phyloP scores from a whole-genome alignment of 2,888 invertebrate species.

The Nipponacmea schrenckii region DNA sequence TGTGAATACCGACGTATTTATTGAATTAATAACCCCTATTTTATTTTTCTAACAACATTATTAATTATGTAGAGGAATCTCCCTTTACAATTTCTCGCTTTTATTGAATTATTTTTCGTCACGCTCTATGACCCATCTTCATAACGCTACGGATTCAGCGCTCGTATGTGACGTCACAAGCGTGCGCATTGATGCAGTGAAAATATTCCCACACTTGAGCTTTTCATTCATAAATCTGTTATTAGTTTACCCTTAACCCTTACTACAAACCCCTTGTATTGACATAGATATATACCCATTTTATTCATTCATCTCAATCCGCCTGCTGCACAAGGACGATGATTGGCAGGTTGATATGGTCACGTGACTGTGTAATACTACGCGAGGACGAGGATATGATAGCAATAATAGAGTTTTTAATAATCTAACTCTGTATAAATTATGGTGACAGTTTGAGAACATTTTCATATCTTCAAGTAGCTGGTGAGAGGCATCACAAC shows the following conservation, averaged over 20 bases:
- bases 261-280: neutral
- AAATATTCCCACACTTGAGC: neutral
- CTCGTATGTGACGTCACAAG: neutral
- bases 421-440: too few species aligned
- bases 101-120: neutral
- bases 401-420: too few species aligned
- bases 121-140: neutral
- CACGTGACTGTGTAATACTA: too few species aligned
- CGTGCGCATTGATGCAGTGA: neutral
- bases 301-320: too few species aligned
- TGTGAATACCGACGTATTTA: too few species aligned
- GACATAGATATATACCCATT: neutral
- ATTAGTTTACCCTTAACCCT: neutral
- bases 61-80: constrained; percentile 1
- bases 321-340: too few species aligned
- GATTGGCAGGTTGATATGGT: too few species aligned
- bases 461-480: too few species aligned
- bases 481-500: too few species aligned
- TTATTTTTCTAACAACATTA: neutral
- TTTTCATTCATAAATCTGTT: constrained; percentile 5
- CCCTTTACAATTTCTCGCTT: neutral
- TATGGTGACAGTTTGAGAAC: too few species aligned
- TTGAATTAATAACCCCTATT: too few species aligned
- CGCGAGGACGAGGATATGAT: too few species aligned
- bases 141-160: neutral